Base-by-base conservation (phyloP, 2,113 vertebrate species). In the Herpetotheres cachinnans region DNA sequence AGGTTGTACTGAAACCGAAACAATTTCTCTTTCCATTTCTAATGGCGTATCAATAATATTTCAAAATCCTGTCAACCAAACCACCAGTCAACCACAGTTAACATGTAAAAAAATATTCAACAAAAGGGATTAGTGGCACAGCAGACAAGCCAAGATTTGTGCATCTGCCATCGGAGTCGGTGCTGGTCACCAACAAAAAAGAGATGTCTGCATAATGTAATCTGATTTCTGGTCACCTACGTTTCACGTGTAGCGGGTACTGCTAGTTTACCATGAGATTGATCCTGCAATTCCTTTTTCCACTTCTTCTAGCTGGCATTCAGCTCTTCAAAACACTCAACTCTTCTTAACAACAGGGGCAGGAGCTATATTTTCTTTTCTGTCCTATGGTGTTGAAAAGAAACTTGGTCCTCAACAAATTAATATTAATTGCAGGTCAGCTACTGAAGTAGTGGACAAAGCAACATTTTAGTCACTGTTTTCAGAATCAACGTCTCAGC, bases 121-220 rank as follows among this genome's bases (percentile, higher is more conserved):
- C 82, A 81, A 94, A 89, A 90, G 88, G 72, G 95, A 96, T 93
- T 91, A 97, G 69, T 19, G 44, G 71, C 82, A 86, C 62, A 85
- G 73, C 59, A 82, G 89, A 40, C 56, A 77, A 89, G 67, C 74
- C 78, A 85, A 86, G 90, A 67, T 80, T 58, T 85, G 86, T 80
- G 74, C 59, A 82, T 92, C 59, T 94, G 61, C 21, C 80, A 74
- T 30, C 58, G 50, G 63, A 54, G 54, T 21, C 74, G 55, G 65
- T 7, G 3, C 36, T 93, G 63, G 46, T 55, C 79, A 84, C 26
- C 42, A 84, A 59, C 27, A 81, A 72, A 94, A 96, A 66, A 96
- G 85, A 92, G 91, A 95, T 71, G 80, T 93, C 93, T 96, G 55
- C 85, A 84, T 94, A 89, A 92, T 91, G 81, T 65, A 86, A 49